Evolutionary conservation across 2,113 vertebrate genomes (phyloP).

Genomic region (Taurulus bubalis): DNA sequence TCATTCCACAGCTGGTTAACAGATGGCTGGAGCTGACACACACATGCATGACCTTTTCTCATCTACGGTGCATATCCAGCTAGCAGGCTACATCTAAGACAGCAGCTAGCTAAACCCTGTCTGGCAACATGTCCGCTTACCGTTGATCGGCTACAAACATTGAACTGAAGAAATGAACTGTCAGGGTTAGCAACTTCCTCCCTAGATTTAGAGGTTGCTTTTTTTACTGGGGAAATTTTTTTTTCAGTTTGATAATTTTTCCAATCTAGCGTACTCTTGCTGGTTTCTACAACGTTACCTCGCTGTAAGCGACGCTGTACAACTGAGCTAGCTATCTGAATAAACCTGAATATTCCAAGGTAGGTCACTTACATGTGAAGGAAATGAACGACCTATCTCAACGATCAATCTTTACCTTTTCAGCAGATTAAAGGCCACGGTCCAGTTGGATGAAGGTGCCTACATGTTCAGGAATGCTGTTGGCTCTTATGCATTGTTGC

Average conservation of each 20-base stretch:
- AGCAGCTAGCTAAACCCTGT: conserved; percentile 10
- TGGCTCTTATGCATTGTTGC: too few relatives aligned
- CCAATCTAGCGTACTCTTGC: not conserved
- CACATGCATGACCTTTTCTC: conserved; percentile 33
- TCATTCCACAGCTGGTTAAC: conserved; percentile 70
- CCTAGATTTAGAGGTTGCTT: not conserved
- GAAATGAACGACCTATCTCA: not conserved
- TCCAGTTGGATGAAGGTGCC: too few relatives aligned
- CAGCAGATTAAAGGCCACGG: too few relatives aligned
- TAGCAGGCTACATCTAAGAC: conserved; percentile 1
- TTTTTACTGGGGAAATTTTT: not conserved
- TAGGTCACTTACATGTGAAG: not conserved
- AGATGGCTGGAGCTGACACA: conserved; percentile 58
- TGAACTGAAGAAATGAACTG: not conserved
- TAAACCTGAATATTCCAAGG: not conserved
- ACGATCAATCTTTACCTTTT: too few relatives aligned
- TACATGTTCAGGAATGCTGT: too few relatives aligned
- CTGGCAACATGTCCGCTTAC: conserved; percentile 2
- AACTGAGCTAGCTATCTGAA: not conserved
- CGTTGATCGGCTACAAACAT: not conserved
- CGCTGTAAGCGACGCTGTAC: not conserved
- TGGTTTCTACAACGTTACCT: not conserved
- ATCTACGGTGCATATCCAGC: conserved; percentile 5
- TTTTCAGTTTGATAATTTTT: not conserved
- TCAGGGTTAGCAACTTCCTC: not conserved